Evolutionary conservation across 2,797 vertebrate species (phyloP), one percentile per base, ranked within the genome.

Genomic region (Sebastes iracundus): DNA sequence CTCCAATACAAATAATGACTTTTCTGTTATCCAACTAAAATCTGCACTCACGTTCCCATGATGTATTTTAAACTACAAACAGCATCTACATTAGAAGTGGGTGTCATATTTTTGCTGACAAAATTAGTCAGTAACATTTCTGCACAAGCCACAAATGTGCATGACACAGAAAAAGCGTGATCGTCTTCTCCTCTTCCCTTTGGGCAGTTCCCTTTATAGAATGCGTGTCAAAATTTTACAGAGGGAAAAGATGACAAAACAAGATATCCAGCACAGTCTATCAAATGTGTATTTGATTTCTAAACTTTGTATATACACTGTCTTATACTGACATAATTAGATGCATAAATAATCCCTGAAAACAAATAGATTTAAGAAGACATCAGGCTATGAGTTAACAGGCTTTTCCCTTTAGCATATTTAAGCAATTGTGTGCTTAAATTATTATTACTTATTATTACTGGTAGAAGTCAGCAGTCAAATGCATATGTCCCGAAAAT

Each of bases 121-220:
- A 28, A 80, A 83, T 73, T 12, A 16, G 49, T 61, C 53, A 60
- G 38, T 28, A 14, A 69, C n/a, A 72, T 77, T 65, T 83, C 76
- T 69, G 65, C 72, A 72, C 59, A 60, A 55, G 62, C 33, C 35
- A 74, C 58, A 60, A 49, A 61, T 58, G 52, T 81, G 46, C 59
- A 56, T 75, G 74, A 65, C 59, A 83, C 55, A 83, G 35, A 88
- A 77, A 83, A 84, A 22, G 30, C 38, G 42, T 60, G n/a, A 68
- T 53, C 2, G 30, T 72, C 23, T 84, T 79, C 10, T 58, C 8
- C 55, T 77, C 9, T 49, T 81, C 42, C 83, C 86, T 59, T 22
- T 13, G n/a, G 69, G 79, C 84, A 77, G 27, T 65, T 87, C 75
- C 46, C 10, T 72, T 86, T 80, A 79, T 82, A 81, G 73, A 85